phyloP scores from a whole-genome alignment of 2,113 vertebrate genomes.

The Bagarius yarrelli region DNA sequence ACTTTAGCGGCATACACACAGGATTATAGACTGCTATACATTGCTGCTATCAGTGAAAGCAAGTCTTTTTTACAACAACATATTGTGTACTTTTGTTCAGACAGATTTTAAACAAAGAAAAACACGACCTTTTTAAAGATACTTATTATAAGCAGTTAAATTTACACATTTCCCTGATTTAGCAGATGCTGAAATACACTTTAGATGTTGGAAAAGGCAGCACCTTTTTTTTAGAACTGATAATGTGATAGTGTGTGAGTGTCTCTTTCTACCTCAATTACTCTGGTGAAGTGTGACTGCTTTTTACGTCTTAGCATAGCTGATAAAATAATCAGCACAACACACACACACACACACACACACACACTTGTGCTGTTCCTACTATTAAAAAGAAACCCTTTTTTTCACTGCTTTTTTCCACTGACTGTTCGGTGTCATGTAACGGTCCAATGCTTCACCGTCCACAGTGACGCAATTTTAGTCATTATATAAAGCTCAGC shows the following conservation, averaged over 20 bases:
- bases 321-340: not conserved
- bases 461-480: conserved; percentile 19
- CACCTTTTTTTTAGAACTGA: not conserved
- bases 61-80: not conserved
- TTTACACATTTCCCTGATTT: not conserved
- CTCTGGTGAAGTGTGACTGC: not conserved
- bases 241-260: not conserved
- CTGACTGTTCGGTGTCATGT: not conserved
- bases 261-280: not conserved
- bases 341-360: not conserved
- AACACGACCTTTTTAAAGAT: not conserved
- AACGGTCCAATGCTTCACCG: not conserved
- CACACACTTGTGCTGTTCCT: not conserved
- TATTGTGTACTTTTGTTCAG: not conserved
- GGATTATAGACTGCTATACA: no score
- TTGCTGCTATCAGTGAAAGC: not conserved
- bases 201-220: not conserved
- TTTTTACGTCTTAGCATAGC: not conserved
- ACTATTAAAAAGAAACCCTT: not conserved
- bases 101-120: not conserved
- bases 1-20: no score
- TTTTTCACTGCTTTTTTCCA: not conserved
- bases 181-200: conserved; percentile 1
- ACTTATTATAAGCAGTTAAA: not conserved
- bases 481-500: conserved; percentile 47